These are phyloP conservation scores for Drosophila anomalata DNA, from an alignment of 2,888 invertebrate species.

Conservation along the genomic window DNA sequence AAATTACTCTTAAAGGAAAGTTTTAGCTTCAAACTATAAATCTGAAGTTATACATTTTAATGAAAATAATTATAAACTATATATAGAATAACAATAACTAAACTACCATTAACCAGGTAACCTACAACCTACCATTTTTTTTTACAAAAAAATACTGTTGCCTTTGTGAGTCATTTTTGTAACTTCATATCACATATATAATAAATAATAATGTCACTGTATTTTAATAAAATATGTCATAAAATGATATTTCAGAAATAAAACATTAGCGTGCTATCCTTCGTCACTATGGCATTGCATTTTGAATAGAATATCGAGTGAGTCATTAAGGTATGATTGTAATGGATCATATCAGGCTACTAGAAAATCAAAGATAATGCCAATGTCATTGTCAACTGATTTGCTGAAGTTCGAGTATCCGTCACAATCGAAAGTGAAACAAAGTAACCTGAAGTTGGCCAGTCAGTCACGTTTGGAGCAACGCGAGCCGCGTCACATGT, in stretches of 20 bases:
- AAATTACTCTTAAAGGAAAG: neutral
- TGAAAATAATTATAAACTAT: neutral
- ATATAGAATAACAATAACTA: neutral
- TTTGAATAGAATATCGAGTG: slow-evolving; percentile 9
- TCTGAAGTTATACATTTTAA: neutral
- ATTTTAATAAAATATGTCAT: neutral
- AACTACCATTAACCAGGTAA: neutral
- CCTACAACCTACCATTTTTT: neutral
- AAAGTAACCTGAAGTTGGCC: slow-evolving; percentile 30
- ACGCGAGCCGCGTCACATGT: slow-evolving; percentile 56
- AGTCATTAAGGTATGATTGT: slow-evolving; percentile 6
- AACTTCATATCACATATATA: neutral
- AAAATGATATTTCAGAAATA: neutral
- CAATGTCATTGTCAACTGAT: slow-evolving; percentile 25
- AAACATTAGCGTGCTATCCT: neutral
- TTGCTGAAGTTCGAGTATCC: slow-evolving; percentile 23
- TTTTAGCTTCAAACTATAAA: neutral
- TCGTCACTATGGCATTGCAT: neutral
- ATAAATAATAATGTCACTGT: neutral
- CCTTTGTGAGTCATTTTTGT: slow-evolving; percentile 14
- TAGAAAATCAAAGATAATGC: slow-evolving; percentile 27
- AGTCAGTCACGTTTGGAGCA: slow-evolving; percentile 66
- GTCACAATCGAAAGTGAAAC: slow-evolving; percentile 17
- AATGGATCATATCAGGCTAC: slow-evolving; percentile 16
- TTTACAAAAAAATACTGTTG: neutral